These are phyloP conservation scores for Lithophane leautieri DNA, from an alignment of 2,888 invertebrate genomes.

Conservation along the genomic window DNA sequence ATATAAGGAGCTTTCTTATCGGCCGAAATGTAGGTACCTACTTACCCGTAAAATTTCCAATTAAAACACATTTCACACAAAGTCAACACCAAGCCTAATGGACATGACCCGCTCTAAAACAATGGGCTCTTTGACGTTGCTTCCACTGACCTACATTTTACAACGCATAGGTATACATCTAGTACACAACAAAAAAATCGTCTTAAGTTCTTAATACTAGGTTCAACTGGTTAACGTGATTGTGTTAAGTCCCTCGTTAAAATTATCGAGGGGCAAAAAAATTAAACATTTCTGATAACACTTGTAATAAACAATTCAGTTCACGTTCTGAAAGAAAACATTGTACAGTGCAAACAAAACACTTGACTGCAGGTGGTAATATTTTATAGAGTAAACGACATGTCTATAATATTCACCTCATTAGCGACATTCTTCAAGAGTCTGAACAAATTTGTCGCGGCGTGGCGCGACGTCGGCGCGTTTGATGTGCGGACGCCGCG, in stretches of 20 bases:
- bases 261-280: constrained; percentile 58
- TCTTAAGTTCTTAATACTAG: constrained; percentile 38
- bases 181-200: constrained; percentile 44
- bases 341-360: constrained; percentile 43
- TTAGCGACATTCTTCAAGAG: constrained; percentile 68
- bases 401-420: constrained; percentile 66
- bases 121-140: constrained; percentile 61
- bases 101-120: constrained; percentile 57
- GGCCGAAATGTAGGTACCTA: constrained; percentile 38
- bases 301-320: constrained; percentile 47
- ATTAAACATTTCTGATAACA: constrained; percentile 54
- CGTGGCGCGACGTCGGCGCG: constrained; percentile 77
- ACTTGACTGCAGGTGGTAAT: constrained; percentile 49
- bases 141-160: constrained; percentile 66
- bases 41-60: constrained; percentile 56
- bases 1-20: constrained; percentile 70
- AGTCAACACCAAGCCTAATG: constrained; percentile 64
- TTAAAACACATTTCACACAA: constrained; percentile 63
- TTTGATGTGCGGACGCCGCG: constrained; percentile 82
- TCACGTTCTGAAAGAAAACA: constrained; percentile 38
- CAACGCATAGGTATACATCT: constrained; percentile 23
- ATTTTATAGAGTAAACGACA: constrained; percentile 51
- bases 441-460: constrained; percentile 74
- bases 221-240: constrained; percentile 32
- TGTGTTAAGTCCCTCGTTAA: constrained; percentile 49